Conservation (phyloP, 1,140 invertebrate species). For the Drosophila repleta region DNA sequence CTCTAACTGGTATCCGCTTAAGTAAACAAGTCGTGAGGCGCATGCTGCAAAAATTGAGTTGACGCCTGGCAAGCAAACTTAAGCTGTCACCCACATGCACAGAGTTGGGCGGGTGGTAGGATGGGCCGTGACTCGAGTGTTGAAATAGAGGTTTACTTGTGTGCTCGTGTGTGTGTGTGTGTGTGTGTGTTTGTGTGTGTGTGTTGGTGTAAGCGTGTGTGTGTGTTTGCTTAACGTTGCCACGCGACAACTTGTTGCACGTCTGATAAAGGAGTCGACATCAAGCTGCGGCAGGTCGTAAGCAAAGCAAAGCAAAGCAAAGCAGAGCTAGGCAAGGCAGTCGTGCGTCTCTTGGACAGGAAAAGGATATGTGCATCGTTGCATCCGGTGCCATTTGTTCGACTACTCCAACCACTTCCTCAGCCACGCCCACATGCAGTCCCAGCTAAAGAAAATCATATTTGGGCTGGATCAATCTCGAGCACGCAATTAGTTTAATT, state of each 20-base stretch:
- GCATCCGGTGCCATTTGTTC: too few species aligned
- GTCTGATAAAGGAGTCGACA: slow-evolving; percentile 39
- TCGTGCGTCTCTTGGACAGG: neutral
- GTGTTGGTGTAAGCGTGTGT: slow-evolving; percentile 1
- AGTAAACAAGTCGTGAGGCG: slow-evolving; percentile 56
- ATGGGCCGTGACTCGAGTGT: neutral
- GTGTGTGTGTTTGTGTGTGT: slow-evolving; percentile 32
- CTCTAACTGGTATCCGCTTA: slow-evolving; percentile 25
- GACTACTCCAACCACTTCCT: neutral
- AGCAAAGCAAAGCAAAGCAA: neutral
- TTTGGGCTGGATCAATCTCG: slow-evolving; percentile 9
- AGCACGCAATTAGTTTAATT: slow-evolving; percentile 47
- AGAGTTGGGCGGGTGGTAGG: neutral
- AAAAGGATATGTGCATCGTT: neutral
- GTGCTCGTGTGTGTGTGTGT: neutral
- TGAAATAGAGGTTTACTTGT: neutral
- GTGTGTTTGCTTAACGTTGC: slow-evolving; percentile 65
- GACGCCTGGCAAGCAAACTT: slow-evolving; percentile 73
- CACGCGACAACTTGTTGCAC: slow-evolving; percentile 77
- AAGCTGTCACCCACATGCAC: slow-evolving; percentile 70
- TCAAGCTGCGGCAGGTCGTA: slow-evolving; percentile 11
- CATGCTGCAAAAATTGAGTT: slow-evolving; percentile 64
- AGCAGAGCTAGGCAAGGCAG: too few species aligned
- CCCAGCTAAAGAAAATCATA: neutral
- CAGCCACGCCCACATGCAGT: neutral